These are phyloP conservation scores for Tipula unca DNA, from an alignment of 2,888 invertebrate species.

Conservation along the genomic window DNA sequence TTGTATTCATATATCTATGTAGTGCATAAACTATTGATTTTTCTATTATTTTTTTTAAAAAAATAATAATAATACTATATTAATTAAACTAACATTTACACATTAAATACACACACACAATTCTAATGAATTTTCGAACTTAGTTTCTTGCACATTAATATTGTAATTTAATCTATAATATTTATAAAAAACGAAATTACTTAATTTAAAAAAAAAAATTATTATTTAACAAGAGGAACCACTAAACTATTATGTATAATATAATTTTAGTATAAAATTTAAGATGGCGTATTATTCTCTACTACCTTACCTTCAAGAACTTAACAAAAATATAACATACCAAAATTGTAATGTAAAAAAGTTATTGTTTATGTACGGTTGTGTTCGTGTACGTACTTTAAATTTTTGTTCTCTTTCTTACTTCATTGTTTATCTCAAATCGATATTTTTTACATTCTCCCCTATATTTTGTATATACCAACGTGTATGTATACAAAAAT, in stretches of 20 bases:
- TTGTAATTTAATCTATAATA: neutral
- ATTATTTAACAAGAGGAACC: neutral
- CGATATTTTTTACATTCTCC: neutral
- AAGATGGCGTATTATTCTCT: neutral
- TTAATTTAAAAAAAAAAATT: neutral
- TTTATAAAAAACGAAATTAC: neutral
- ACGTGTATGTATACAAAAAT: neutral
- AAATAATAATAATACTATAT: neutral
- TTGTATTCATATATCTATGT: neutral
- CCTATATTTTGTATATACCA: neutral
- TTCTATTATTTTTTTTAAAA: neutral
- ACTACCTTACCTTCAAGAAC: slow-evolving; percentile 8
- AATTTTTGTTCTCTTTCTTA: neutral
- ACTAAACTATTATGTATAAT: neutral
- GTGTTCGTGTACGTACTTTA: neutral
- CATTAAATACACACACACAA: neutral
- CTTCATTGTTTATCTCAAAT: neutral
- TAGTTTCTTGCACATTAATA: neutral
- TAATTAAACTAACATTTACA: neutral
- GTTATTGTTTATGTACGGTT: neutral
- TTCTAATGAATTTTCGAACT: neutral
- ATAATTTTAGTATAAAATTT: neutral
- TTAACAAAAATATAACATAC: neutral
- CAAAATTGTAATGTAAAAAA: neutral
- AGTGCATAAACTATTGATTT: neutral